Conservation (phyloP, 1,140 invertebrate genomes). For the Bacillus rossius region DNA sequence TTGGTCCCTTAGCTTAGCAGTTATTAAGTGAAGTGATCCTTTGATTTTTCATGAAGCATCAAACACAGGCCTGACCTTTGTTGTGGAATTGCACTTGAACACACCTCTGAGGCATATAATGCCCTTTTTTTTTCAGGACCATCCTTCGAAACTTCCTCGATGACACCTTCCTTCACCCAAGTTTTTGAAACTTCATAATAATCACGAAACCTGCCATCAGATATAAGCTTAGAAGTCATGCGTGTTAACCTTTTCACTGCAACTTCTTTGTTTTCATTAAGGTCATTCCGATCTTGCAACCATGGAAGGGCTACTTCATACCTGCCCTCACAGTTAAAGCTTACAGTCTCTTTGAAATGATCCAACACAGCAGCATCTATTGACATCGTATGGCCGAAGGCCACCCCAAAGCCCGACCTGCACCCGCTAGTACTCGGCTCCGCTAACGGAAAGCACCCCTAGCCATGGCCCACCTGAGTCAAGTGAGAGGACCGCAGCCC, state of each 20-base stretch:
- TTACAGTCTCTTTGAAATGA: slow-evolving; percentile 30
- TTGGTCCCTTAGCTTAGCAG: slow-evolving; percentile 37
- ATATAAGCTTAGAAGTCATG: slow-evolving; percentile 23
- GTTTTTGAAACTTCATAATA: slow-evolving; percentile 32
- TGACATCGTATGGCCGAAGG: too few species aligned
- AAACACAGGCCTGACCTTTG: slow-evolving; percentile 25
- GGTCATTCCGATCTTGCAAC: slow-evolving; percentile 24
- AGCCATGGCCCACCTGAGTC: too few species aligned
- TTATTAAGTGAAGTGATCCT: slow-evolving; percentile 34
- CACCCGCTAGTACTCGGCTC: too few species aligned
- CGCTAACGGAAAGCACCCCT: too few species aligned
- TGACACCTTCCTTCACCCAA: slow-evolving; percentile 30
- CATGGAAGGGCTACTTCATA: slow-evolving; percentile 34
- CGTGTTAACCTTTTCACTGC: slow-evolving; percentile 21
- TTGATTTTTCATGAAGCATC: slow-evolving; percentile 22
- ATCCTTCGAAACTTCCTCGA: slow-evolving; percentile 27
- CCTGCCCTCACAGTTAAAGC: slow-evolving; percentile 23
- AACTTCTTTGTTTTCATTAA: slow-evolving; percentile 24
- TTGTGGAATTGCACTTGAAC: slow-evolving; percentile 32
- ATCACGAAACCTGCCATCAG: slow-evolving; percentile 22
- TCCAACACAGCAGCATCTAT: slow-evolving; percentile 22
- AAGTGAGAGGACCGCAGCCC: too few species aligned
- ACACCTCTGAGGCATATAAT: slow-evolving; percentile 35
- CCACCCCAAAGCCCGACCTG: too few species aligned
- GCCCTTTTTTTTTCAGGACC: slow-evolving; percentile 21